A percentile compares a stretch with the other conserved stretches of the same genome.
phyloP scores from a whole-genome alignment of 2,888 invertebrate genomes.

The Eledone cirrhosa region DNA sequence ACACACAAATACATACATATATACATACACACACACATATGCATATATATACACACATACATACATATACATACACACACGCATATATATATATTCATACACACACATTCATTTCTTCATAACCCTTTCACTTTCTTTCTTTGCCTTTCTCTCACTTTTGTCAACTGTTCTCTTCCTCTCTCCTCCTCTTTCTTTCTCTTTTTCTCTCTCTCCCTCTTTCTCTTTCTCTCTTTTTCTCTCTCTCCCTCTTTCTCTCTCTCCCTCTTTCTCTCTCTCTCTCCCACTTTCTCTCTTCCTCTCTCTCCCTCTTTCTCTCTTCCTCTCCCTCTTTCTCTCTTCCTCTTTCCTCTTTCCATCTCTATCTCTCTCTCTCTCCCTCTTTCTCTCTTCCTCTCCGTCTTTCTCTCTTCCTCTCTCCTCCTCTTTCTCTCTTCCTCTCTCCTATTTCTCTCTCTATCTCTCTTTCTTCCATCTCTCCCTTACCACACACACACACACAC shows the following conservation, averaged over 20 bases:
- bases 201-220: constrained; percentile 28
- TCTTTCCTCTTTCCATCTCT: neutral
- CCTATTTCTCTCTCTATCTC: constrained; percentile 9
- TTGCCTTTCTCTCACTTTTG: neutral
- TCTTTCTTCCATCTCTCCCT: neutral
- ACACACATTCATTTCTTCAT: too few relatives aligned
- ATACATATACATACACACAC: too few relatives aligned
- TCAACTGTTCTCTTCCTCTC: neutral
- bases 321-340: neutral
- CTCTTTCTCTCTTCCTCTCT: constrained; percentile 24
- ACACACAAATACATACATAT: too few relatives aligned
- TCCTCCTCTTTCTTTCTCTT: constrained; percentile 18
- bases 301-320: neutral
- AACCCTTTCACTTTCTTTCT: too few relatives aligned
- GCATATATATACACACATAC: too few relatives aligned
- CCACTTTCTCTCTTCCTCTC: neutral
- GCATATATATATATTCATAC: too few relatives aligned
- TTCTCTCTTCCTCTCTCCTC: neutral
- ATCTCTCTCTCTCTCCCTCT: neutral
- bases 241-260: neutral
- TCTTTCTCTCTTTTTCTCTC: neutral
- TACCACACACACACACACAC: too few relatives aligned
- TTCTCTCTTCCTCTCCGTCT: neutral
- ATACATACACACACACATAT: too few relatives aligned
- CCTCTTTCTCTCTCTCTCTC: neutral